A percentile compares a stretch with the other conserved stretches of the same genome.
phyloP scores from a whole-genome alignment of 1,140 invertebrate species.

The Drosophila nikananu region DNA sequence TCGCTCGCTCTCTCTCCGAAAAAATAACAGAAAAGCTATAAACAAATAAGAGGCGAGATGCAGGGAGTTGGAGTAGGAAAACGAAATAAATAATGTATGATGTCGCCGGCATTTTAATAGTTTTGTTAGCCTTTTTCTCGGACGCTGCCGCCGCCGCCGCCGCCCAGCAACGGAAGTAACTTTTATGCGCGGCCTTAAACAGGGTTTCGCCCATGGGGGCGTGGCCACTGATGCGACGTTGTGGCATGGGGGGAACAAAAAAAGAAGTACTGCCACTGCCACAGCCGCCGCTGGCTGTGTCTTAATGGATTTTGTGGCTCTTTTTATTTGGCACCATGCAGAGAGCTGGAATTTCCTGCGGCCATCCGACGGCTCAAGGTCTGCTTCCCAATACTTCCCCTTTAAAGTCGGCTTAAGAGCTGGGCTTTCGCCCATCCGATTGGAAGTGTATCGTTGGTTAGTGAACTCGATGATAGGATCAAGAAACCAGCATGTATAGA shows the following conservation, averaged over 20 bases:
- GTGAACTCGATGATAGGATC: not conserved
- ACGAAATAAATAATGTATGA: constrained; percentile 79
- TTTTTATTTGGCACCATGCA: constrained; percentile 75
- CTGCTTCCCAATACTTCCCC: constrained; percentile 5
- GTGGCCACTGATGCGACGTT: constrained; percentile 19
- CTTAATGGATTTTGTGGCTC: constrained; percentile 77
- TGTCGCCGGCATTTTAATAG: constrained; percentile 81
- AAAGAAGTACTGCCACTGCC: constrained; percentile 25
- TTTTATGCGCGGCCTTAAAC: constrained; percentile 73
- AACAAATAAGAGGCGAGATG: constrained; percentile 48
- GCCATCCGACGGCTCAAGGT: constrained; percentile 22
- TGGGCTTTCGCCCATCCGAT: constrained; percentile 11
- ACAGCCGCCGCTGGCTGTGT: constrained; percentile 47
- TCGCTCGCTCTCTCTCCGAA: constrained; percentile 8
- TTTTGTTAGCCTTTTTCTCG: constrained; percentile 73
- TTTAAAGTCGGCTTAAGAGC: constrained; percentile 29
- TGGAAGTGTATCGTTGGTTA: constrained; percentile 25
- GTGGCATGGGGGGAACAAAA: constrained; percentile 8
- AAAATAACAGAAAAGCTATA: constrained; percentile 55
- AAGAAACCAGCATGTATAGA: not conserved
- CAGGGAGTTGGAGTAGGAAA: constrained; percentile 5
- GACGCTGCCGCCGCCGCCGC: constrained; percentile 25
- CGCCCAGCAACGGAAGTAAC: constrained; percentile 64
- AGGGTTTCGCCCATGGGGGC: constrained; percentile 35
- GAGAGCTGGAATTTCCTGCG: constrained; percentile 55